phyloP scores from a whole-genome alignment of 2,113 vertebrate species.

The Trachemys scripta region DNA sequence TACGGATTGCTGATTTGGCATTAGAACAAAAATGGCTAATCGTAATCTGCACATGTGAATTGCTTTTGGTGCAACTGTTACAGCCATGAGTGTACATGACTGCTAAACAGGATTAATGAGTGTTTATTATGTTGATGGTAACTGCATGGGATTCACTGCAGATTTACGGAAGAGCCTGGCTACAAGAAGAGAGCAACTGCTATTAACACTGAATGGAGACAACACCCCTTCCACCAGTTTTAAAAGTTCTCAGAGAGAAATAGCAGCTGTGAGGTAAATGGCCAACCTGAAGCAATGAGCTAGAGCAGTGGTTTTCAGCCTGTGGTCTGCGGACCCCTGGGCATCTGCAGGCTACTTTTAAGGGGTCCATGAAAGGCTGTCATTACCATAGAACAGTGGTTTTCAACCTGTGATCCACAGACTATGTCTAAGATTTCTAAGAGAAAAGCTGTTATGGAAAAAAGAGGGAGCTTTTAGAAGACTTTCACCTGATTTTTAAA shows the following conservation, averaged over 20 bases:
- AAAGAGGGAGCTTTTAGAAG: constrained; percentile 39
- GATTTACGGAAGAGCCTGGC: background rate
- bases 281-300: background rate
- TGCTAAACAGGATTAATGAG: constrained; percentile 4
- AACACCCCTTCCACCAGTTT: background rate
- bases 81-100: background rate
- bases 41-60: rapidly evolving
- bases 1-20: background rate
- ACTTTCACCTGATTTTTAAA: rapidly evolving
- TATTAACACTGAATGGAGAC: background rate
- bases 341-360: background rate
- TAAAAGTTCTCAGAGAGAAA: background rate
- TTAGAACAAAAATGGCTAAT: background rate
- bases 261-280: constrained; percentile 34
- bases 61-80: background rate
- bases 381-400: too few relatives aligned
- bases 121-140: constrained; percentile 12
- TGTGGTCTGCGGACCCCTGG: background rate
- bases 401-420: background rate
- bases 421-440: background rate
- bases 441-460: constrained; percentile 12
- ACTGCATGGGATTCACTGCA: rapidly evolving
- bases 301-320: background rate
- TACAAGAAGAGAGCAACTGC: background rate
- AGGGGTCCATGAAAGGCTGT: too few relatives aligned